Evolutionary conservation across 2,888 invertebrate species (phyloP).

Genomic region (Synergus umbraculus): DNA sequence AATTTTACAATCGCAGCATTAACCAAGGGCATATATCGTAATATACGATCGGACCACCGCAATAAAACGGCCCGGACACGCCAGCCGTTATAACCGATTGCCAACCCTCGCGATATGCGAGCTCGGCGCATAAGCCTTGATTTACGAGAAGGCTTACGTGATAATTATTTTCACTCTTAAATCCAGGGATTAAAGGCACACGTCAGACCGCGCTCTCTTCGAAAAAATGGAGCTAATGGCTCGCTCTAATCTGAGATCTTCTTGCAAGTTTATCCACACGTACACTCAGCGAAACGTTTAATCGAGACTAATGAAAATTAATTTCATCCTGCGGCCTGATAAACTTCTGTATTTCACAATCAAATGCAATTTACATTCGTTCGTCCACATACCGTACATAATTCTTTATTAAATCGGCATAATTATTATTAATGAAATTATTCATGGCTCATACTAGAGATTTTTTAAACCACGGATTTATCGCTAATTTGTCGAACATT

Average conservation of each 20-base stretch:
- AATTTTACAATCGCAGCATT: slow-evolving; percentile 44
- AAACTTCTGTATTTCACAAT: background rate
- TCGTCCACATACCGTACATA: background rate
- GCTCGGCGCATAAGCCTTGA: slow-evolving; percentile 37
- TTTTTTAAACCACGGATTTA: background rate
- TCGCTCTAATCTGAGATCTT: slow-evolving; percentile 26
- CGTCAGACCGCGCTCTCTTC: slow-evolving; percentile 16
- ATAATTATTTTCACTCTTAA: slow-evolving; percentile 45
- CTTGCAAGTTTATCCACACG: slow-evolving; percentile 22
- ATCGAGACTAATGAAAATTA: slow-evolving; percentile 28
- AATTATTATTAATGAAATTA: slow-evolving; percentile 3
- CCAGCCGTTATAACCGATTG: slow-evolving; percentile 28
- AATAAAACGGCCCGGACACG: slow-evolving; percentile 42
- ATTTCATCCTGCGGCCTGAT: background rate
- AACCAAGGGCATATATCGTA: slow-evolving; percentile 39
- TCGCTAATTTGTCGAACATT: no score
- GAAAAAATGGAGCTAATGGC: slow-evolving; percentile 26
- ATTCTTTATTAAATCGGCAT: background rate
- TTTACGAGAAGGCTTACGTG: slow-evolving; percentile 40
- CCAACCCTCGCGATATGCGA: slow-evolving; percentile 25
- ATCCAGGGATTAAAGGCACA: slow-evolving; percentile 40
- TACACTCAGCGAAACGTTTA: slow-evolving; percentile 22
- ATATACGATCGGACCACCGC: slow-evolving; percentile 40
- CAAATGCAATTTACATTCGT: background rate
- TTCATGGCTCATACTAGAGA: background rate